Conservation (phyloP, 2,113 vertebrate genomes). For the Pangasianodon gigas region DNA sequence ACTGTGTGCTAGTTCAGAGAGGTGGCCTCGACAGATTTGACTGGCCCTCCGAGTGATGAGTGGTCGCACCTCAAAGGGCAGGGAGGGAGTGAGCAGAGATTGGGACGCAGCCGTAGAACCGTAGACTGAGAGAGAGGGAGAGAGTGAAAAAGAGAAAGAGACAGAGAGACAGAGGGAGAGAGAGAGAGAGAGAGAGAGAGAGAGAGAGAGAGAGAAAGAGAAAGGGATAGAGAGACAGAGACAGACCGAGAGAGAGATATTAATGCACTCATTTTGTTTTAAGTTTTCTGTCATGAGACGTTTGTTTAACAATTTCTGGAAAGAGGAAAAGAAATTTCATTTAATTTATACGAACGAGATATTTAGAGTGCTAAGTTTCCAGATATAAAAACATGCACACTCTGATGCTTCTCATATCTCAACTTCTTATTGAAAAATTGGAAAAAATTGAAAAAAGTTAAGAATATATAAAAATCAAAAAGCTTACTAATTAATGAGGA, state of each 20-base stretch:
- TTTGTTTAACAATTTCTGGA: too few species aligned
- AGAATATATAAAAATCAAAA: too few species aligned
- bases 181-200: not conserved
- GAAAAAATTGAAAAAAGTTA: too few species aligned
- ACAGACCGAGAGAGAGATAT: not conserved
- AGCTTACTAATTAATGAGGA: too few species aligned
- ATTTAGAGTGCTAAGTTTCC: too few species aligned
- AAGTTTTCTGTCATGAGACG: too few species aligned
- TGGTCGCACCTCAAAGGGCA: not conserved
- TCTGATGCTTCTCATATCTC: too few species aligned
- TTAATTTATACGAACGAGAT: too few species aligned
- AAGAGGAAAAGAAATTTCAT: too few species aligned
- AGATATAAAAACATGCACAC: too few species aligned
- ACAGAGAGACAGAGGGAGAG: not conserved
- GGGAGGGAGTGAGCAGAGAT: not conserved
- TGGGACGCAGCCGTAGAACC: not conserved
- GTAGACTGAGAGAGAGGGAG: not conserved
- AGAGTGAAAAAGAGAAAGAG: not conserved
- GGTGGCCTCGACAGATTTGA: not conserved
- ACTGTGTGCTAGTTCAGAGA: not conserved
- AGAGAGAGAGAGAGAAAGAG: not conserved
- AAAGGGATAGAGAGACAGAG: not conserved
- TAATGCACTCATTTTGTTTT: too few species aligned
- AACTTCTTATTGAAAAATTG: too few species aligned
- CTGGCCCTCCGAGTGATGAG: not conserved